Conservation (phyloP, 1,140 invertebrate species). For the Halesus radiatus region DNA sequence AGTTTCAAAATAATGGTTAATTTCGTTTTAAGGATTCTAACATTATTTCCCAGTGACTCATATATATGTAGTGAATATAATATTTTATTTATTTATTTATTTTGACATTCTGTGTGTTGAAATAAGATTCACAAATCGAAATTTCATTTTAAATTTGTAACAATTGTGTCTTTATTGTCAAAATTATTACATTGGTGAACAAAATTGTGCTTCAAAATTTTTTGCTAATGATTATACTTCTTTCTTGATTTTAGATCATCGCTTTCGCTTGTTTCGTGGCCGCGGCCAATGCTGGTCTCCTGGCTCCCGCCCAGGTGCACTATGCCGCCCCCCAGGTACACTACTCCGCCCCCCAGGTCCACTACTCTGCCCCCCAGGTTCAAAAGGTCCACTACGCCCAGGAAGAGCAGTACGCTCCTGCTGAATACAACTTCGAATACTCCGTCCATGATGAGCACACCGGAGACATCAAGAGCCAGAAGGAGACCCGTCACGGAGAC, state of each 20-base stretch:
- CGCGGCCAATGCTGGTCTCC: conserved; percentile 46
- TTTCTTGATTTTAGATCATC: not conserved
- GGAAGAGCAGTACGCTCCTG: conserved; percentile 60
- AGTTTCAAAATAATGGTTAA: no score
- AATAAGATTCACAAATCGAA: no score
- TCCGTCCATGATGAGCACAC: conserved; percentile 70
- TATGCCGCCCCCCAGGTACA: conserved; percentile 59
- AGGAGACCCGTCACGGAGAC: conserved; percentile 73
- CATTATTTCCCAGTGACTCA: no score
- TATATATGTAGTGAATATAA: no score
- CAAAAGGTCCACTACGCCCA: conserved; percentile 60
- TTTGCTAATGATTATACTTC: not conserved
- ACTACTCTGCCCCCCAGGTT: conserved; percentile 60
- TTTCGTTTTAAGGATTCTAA: no score
- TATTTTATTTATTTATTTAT: no score
- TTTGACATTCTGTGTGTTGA: no score
- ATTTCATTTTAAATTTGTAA: no score
- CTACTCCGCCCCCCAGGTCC: conserved; percentile 59
- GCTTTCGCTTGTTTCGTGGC: conserved; percentile 53
- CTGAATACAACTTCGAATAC: conserved; percentile 70
- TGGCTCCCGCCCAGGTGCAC: conserved; percentile 55
- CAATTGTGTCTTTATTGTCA: not conserved
- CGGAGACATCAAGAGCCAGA: conserved; percentile 74
- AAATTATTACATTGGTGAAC: not conserved
- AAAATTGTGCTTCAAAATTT: no score